Evolutionary conservation across 2,113 vertebrate species (phyloP).

Genomic region (Periophthalmus modestus): DNA sequence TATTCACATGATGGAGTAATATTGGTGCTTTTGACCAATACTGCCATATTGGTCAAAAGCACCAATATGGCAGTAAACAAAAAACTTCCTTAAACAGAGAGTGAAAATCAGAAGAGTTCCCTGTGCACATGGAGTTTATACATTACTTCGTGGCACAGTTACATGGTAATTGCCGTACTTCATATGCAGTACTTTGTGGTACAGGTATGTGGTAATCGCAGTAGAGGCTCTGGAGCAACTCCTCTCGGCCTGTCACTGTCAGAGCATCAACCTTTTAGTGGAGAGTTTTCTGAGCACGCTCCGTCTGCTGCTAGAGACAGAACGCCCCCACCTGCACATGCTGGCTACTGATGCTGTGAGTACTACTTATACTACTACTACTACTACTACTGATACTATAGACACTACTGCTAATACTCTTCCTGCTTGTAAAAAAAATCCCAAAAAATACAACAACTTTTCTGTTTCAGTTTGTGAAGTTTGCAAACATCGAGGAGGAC

Average conservation of each 20-base stretch:
- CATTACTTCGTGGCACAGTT: too few species aligned
- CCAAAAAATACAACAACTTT: too few species aligned
- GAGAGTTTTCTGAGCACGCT: slow-evolving; percentile 96
- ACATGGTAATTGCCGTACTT: too few species aligned
- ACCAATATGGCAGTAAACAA: too few species aligned
- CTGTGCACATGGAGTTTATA: too few species aligned
- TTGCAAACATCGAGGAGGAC: slow-evolving; percentile 94
- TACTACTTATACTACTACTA: slow-evolving; percentile 3
- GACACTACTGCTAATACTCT: neutral
- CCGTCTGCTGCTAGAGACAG: slow-evolving; percentile 89
- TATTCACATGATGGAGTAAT: too few species aligned
- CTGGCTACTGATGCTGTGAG: slow-evolving; percentile 83
- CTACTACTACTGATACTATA: neutral
- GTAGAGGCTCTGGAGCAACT: slow-evolving; percentile 96
- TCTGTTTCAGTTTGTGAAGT: slow-evolving; percentile 87
- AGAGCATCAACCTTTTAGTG: slow-evolving; percentile 97
- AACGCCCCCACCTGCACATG: slow-evolving; percentile 85
- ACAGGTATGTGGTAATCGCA: slow-evolving; percentile 83
- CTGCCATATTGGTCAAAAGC: too few species aligned
- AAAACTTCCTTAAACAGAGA: too few species aligned
- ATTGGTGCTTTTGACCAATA: too few species aligned
- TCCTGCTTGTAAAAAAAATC: neutral
- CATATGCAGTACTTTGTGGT: neutral
- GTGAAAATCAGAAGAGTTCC: too few species aligned
- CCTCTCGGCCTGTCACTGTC: slow-evolving; percentile 93